Base-by-base conservation (phyloP, 2,797 vertebrate genomes). In the Manis javanica region DNA sequence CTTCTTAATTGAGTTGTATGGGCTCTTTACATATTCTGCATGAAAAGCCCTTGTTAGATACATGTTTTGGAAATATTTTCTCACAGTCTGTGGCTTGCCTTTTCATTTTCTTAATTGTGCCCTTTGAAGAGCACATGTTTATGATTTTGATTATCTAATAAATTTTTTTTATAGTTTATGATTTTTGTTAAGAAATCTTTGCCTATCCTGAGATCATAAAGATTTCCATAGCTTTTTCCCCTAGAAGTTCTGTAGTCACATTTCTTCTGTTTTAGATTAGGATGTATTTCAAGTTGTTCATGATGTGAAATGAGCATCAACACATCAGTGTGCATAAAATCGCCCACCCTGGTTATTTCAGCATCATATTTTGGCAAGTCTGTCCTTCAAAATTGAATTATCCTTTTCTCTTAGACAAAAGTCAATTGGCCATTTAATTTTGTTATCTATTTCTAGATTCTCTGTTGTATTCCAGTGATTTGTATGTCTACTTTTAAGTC, bases 151-250 rank as follows among this genome's bases (percentile, higher is more conserved):
- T 69, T 53, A 79, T 93, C 37, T 74, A 91, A 66, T 86, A 8
- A 63, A 0, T 16, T 87, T 53, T 92, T 34, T 57, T 49, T 24
- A 24, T 46, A 64, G 37, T 13, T 72, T 87, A 26, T 87, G 14
- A n/a, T 57, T 87, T 75, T 87, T 87, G 49, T 75, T 90, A 55
- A 42, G 53, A 78, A 94, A 42, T 78, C 53, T 71, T 55, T 79
- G 64, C 23, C 21, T 85, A 55, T 6, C 10, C 26, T n/a, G 78
- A 90, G 55, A 72, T 72, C 26, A 31, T 63, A 64, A 79, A 79
- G 24, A 55, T 66, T 66, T 64, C 24, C 9, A 71, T 14, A 53
- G 1, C 26, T 42, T 49, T 85, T 55, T n/a, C 5, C 46, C 51
- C 12, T 42, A 34, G 29, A 49, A 72, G 24, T 81, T 95, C 64